A percentile compares a stretch with the other conserved stretches of the same genome.
Evolutionary conservation across 2,113 vertebrate species (phyloP).

Genomic region (Varanus salvator): DNA sequence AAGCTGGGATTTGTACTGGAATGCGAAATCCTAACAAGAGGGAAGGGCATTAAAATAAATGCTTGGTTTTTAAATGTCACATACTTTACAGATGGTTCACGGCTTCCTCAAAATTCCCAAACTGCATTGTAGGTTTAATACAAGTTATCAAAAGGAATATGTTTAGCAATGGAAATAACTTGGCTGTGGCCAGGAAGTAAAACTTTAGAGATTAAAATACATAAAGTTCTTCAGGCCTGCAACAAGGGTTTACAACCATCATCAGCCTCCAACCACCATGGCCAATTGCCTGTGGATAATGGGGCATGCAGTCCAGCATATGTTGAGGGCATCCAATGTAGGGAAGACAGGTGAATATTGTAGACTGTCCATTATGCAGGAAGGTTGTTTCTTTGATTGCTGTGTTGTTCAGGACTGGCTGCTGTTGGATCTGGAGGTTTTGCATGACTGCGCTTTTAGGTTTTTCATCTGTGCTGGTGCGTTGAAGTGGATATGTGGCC

Average conservation of each 20-base stretch:
- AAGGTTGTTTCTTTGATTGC: background rate
- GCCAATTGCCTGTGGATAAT: background rate
- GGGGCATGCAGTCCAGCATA: background rate
- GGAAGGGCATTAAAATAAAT: background rate
- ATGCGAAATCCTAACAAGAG: background rate
- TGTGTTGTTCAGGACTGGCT: background rate
- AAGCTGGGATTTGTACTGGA: background rate
- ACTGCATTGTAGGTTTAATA: background rate
- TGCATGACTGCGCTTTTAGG: background rate
- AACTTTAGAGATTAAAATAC: background rate
- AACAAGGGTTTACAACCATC: background rate
- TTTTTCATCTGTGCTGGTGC: background rate
- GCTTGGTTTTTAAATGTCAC: background rate
- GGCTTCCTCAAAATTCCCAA: background rate
- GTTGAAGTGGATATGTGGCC: background rate
- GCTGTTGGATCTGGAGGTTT: background rate
- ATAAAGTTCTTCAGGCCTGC: background rate
- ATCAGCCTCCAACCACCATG: no score
- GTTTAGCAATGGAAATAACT: background rate
- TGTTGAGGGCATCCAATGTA: background rate
- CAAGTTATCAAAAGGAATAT: background rate
- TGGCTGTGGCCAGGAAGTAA: background rate
- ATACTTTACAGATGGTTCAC: background rate
- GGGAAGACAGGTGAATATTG: no score
- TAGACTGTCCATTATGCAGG: no score